A percentile compares a stretch with the other conserved stretches of the same genome.
These are phyloP conservation scores for Macrocentrus cingulum DNA, from an alignment of 1,140 invertebrate species.

Conservation along the genomic window DNA sequence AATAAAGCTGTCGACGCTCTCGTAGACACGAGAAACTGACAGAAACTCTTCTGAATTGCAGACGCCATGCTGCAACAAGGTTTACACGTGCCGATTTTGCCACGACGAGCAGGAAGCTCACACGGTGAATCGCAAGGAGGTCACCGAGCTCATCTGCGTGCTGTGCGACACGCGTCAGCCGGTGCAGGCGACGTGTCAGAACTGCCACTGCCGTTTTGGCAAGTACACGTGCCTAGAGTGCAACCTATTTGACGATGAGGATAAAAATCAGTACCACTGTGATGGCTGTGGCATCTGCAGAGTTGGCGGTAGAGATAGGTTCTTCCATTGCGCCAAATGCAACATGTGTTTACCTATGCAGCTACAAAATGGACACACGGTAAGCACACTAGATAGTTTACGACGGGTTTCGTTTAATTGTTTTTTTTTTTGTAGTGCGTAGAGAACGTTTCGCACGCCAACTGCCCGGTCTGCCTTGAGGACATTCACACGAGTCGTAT, in stretches of 20 bases:
- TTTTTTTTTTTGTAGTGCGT: conserved; percentile 68
- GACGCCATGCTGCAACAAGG: conserved; percentile 85
- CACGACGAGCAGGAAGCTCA: conserved; percentile 86
- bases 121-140: conserved; percentile 77
- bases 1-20: no score
- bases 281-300: conserved; percentile 85
- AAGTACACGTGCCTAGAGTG: conserved; percentile 87
- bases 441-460: conserved; percentile 81
- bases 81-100: conserved; percentile 85
- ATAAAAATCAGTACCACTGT: conserved; percentile 88
- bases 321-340: conserved; percentile 85
- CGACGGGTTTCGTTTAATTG: not conserved
- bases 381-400: conserved; percentile 47
- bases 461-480: conserved; percentile 85
- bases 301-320: conserved; percentile 80
- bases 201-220: conserved; percentile 75
- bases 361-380: conserved; percentile 78
- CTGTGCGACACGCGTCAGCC: conserved; percentile 79
- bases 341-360: conserved; percentile 83
- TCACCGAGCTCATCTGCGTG: conserved; percentile 79
- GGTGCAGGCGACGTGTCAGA: conserved; percentile 75
- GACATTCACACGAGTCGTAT: conserved; percentile 87
- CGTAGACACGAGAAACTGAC: no score
- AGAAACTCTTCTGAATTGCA: conserved; percentile 59
- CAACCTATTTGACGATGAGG: conserved; percentile 86